Evolutionary conservation across 2,113 vertebrate species (phyloP).

Genomic region (Carettochelys insculpta): DNA sequence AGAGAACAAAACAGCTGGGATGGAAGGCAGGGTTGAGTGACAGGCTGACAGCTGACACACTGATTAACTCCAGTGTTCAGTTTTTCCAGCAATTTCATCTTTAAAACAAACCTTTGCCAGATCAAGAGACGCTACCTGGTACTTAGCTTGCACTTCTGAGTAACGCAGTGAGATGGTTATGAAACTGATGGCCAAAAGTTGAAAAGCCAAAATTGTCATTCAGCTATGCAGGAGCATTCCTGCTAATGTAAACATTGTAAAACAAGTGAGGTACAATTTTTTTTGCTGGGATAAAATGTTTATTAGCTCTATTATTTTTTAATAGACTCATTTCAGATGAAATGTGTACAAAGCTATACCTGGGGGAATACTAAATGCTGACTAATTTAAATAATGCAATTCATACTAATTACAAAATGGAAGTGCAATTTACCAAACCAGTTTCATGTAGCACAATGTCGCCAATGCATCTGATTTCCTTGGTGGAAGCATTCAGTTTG

Average conservation of each 20-base stretch:
- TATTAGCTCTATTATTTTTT: slow-evolving; percentile 36
- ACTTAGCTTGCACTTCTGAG: fast-evolving
- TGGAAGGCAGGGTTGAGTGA: fast-evolving
- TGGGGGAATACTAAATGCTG: background rate
- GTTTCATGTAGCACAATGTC: background rate
- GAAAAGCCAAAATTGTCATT: background rate
- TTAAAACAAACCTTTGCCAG: background rate
- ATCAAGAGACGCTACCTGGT: background rate
- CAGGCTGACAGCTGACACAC: fast-evolving
- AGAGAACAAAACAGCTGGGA: background rate
- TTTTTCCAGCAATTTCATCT: background rate
- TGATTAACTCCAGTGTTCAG: background rate
- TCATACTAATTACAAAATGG: background rate
- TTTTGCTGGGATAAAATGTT: background rate
- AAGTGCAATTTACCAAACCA: background rate
- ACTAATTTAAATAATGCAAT: background rate
- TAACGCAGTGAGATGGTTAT: background rate
- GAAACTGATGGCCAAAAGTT: background rate
- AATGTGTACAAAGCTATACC: background rate
- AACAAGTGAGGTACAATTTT: background rate
- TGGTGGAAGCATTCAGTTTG: fast-evolving
- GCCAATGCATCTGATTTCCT: background rate
- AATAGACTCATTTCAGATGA: background rate
- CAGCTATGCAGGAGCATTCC: background rate
- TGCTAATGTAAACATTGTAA: background rate